Evolutionary conservation across 2,113 vertebrate species (phyloP), one percentile per base, ranked within the genome.

Genomic region (Etheostoma spectabile): DNA sequence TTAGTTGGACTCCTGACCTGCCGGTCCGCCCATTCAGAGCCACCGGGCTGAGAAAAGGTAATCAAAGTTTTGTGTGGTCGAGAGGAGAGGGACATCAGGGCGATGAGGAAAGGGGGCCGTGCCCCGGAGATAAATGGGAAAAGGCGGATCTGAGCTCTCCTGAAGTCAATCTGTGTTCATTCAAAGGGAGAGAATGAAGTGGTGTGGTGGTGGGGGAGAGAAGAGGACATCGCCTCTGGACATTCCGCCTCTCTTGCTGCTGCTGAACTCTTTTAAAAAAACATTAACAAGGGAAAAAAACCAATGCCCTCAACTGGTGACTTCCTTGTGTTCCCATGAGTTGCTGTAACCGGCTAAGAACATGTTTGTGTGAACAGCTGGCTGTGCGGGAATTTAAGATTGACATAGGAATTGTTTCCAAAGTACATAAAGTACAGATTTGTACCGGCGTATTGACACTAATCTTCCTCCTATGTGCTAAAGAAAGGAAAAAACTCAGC

Each of bases 181-280:
- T 89, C 76, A 80, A 55, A 79, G 57, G 53, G 52, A 84, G 76
- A 66, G 52, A 77, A 82, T 77, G 59, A 85, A 70, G 74, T 52
- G 49, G 62, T 24, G 66, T 21, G 51, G 76, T 8, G 38, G 42
- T 16, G n/a, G 53, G 3, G 13, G 21, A 49, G 71, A 59, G 52
- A 22, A 75, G 77, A 77, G 38, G 56, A 85, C 61, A 65, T 81
- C 7, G 2, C 84, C 67, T 83, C 27, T 6, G 61, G 76, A 51
- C 74, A 21, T 7, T 53, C 69, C 12, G 6, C 83, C 51, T 83
- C 56, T 56, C 27, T 63, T 68, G 61, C 60, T 3, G 16, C 82
- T 49, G 59, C 42, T 83, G 51, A 83, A 85, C 79, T 83, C 72
- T 86, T 87, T 91, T 71, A 88, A 87, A 86, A 86, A 89, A 91